phyloP scores from a whole-genome alignment of 2,113 vertebrate species.

The Struthio camelus region DNA sequence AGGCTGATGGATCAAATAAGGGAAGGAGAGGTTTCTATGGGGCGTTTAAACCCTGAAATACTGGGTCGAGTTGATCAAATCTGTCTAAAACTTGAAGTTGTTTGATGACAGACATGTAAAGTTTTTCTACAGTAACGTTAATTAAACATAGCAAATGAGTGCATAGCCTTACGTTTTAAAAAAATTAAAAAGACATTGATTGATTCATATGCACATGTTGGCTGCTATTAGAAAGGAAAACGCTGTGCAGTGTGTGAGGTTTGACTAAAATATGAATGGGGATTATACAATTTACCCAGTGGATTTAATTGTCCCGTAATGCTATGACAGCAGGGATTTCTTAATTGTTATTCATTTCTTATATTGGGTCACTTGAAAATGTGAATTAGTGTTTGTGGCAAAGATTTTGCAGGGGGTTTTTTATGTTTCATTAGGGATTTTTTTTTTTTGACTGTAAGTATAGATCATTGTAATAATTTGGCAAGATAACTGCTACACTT shows the following conservation, averaged over 20 bases:
- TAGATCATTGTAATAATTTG: background rate
- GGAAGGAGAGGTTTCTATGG: background rate
- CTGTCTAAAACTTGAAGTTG: background rate
- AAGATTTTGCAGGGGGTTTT: background rate
- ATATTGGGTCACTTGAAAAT: background rate
- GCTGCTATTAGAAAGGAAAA: background rate
- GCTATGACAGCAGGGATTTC: background rate
- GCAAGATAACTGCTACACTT: background rate
- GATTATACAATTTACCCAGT: background rate
- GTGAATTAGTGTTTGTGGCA: background rate
- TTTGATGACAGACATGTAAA: background rate
- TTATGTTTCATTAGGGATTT: background rate
- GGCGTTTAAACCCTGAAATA: background rate
- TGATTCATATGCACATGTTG: background rate
- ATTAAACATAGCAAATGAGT: background rate
- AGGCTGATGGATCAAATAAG: background rate
- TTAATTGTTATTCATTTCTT: background rate
- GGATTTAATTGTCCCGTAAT: background rate
- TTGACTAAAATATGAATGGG: background rate
- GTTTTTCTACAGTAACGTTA: background rate
- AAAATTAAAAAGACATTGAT: background rate
- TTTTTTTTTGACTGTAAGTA: background rate
- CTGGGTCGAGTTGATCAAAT: background rate
- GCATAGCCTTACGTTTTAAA: background rate
- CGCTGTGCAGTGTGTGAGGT: background rate